These are phyloP conservation scores for Sylvilagus bachmani DNA, from an alignment of 2,113 vertebrate species.

Conservation along the genomic window DNA sequence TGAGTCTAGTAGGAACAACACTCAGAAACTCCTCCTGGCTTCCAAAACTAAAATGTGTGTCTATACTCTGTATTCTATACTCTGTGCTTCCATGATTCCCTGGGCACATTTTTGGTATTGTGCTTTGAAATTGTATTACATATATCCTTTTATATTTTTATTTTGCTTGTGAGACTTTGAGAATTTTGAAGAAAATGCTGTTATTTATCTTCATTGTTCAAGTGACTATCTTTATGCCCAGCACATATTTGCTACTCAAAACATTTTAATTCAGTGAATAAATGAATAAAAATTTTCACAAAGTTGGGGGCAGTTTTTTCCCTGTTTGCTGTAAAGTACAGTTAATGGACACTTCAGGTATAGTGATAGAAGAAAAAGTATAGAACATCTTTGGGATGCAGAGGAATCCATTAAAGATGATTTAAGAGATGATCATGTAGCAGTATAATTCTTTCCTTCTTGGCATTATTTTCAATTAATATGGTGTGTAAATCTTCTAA, in stretches of 20 bases:
- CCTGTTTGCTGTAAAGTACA: neutral
- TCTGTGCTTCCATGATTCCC: neutral
- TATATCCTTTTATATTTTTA: neutral
- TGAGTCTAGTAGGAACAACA: neutral
- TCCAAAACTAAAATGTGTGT: neutral
- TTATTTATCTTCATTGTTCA: neutral
- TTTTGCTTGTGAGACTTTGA: neutral
- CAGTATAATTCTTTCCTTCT: neutral
- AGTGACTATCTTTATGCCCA: slow-evolving; percentile 1
- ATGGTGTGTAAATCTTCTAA: neutral
- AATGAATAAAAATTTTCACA: neutral
- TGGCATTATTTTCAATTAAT: slow-evolving; percentile 16
- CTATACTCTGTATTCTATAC: neutral
- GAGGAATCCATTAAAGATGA: neutral
- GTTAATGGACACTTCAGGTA: neutral
- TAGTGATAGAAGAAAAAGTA: neutral
- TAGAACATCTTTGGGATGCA: neutral
- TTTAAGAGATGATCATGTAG: neutral
- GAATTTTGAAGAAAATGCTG: neutral
- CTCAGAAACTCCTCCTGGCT: neutral
- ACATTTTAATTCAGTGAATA: slow-evolving; percentile 49
- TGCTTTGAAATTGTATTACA: neutral
- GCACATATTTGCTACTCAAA: slow-evolving; percentile 7
- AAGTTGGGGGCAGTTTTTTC: neutral
- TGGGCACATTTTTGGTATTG: neutral